Base-by-base conservation (phyloP, 2,113 vertebrate species). In the Mustelus asterias region DNA sequence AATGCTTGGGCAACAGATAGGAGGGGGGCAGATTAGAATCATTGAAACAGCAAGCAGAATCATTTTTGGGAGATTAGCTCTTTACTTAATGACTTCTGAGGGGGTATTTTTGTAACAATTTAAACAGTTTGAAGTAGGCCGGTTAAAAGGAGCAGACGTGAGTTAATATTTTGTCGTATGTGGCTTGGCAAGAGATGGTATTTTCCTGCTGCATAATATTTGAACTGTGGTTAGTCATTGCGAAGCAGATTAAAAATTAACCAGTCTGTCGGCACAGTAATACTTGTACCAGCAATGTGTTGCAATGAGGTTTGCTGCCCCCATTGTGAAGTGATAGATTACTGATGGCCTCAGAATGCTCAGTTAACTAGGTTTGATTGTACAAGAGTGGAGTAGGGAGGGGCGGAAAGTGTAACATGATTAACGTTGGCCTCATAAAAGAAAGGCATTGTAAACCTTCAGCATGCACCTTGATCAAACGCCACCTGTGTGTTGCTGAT, bases 201-300 rank as follows among this genome's bases (percentile, higher is more conserved):
- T 63, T 60, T 60, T 60, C 88, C 29, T 3, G 26, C 54, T 60
- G 88, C 33, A 41, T 8, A 92, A 60, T 93, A 93, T 93, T 65
- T 93, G 60, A 93, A 37, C 33, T 93, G 33, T 22, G 89, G 60
- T 93, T 65, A 93, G 33, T 22, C 89, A 93, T 93, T 93, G 89
- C 37, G 26, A 33, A 29, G 1, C 16, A n/a, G 16, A 37, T 93
- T 93, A 93, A 93, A 93, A 37, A 93, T 93, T 93, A 93, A 93
- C 89, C 5, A 8, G 3, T 67, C n/a, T 65, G 33, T 65, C 89
- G n/a, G 33, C 89, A 37, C 89, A 22, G 58, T 37, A 67, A 93
- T 22, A 63, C 65, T 93, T 65, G 29, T 33, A 37, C 4, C 33
- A n/a, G 5, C 22, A 18, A 83, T 9, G 37, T 41, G 80, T 44